phyloP scores from a whole-genome alignment of 2,113 vertebrate genomes.

The Bubo bubo region DNA sequence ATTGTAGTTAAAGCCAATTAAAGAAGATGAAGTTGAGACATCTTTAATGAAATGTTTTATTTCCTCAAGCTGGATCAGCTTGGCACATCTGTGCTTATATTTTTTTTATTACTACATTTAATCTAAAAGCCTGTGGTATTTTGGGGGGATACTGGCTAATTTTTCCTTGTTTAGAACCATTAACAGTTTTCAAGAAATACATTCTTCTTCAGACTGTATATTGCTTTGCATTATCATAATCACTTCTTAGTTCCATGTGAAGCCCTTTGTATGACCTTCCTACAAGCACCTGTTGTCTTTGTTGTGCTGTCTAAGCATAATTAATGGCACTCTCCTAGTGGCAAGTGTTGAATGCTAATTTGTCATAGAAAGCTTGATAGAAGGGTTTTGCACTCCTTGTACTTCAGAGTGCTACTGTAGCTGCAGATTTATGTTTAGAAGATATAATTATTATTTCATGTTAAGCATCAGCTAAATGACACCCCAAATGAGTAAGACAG shows the following conservation, averaged over 20 bases:
- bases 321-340: conserved; percentile 64
- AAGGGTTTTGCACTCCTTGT: neutral
- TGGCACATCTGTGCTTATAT: neutral
- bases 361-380: conserved; percentile 30
- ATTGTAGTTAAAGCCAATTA: neutral
- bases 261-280: conserved; percentile 34
- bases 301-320: conserved; percentile 64
- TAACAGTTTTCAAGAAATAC: neutral
- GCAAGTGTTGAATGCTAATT: conserved; percentile 70
- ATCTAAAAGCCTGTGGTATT: neutral
- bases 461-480: neutral
- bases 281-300: conserved; percentile 63
- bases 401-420: neutral
- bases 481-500: neutral
- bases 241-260: neutral
- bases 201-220: neutral
- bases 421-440: neutral
- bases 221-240: neutral
- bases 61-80: neutral
- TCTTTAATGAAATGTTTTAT: neutral
- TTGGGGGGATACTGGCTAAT: neutral
- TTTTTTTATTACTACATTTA: neutral
- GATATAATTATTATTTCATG: neutral
- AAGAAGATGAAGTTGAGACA: neutral
- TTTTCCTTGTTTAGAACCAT: neutral